Evolutionary conservation across 2,888 invertebrate species (phyloP), one percentile per base, ranked within the genome.

Genomic region (Trissolcus japonicus): DNA sequence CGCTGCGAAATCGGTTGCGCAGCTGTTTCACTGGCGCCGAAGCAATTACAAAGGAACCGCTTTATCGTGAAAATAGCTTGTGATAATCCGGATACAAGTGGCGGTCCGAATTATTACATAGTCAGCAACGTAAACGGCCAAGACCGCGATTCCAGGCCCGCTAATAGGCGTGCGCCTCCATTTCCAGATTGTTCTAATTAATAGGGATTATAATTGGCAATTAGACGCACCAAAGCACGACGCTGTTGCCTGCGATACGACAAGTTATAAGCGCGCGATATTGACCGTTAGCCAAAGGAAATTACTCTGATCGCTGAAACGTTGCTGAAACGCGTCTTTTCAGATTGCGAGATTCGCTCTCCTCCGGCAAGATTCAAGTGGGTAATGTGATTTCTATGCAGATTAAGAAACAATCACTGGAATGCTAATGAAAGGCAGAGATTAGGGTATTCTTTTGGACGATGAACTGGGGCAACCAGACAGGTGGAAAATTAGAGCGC

Each of bases 21-120:
- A 88, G 87, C 85, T 87, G 88, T 85, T 87, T 82, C 82, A 75
- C 57, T 79, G 81, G 60, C 80, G 79, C 82, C 81, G 79, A 81
- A 83, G 84, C 86, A 87, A 88, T 88, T 88, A 88, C 85, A 83
- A 85, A 87, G 86, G 84, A 85, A 84, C 85, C 82, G 83, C 83
- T 85, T 85, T 83, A 86, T 86, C 83, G 84, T 72, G 83, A 82
- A 82, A 84, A 85, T 85, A 83, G 86, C 84, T 81, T 63, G 80
- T 80, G 84, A 86, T 87, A 87, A 87, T 86, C 86, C 85, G 80
- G 82, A 80, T 79, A 80, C 80, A 75, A 81, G 80, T 77, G 60
- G 75, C 66, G 79, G 79, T 79, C 79, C 84, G 82, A 87, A 86
- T 87, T 86, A 87, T 87, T 84, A 84, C 84, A 83, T 82, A 84